Evolutionary conservation across 2,113 vertebrate genomes (phyloP), one percentile per base, ranked within the genome.

Genomic region (Lophius piscatorius): DNA sequence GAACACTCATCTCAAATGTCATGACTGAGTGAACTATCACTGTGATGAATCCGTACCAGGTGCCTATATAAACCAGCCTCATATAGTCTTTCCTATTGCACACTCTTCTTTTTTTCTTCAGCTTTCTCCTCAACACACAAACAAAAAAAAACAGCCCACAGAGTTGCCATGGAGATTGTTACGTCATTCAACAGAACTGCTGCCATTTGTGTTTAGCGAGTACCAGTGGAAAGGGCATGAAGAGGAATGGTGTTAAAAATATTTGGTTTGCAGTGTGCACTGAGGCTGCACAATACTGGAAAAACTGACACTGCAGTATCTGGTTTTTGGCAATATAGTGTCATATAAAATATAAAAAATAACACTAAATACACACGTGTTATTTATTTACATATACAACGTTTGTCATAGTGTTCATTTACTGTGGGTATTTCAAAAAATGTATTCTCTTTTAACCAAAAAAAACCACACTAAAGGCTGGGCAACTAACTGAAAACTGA

Each of bases 131-230:
- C 24, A 54, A 46, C 42, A 55, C 46, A 61, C 65, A 64, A 17
- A 23, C 54, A 48, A 17, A 40, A 46, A 38, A 51, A 63, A 58
- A 71, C 55, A 54, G 52, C 82, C 63, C 75, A 74, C 80, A 60
- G 66, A 29, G 90, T 92, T 91, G 84, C 88, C 86, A 89, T 65
- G 88, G 91, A 88, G 74, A 93, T 74, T n/a, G 58, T 36, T 75
- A 89, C 82, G 81, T 91, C 87, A 87, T 79, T 87, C 71, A 91
- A 86, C 84, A 84, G 81, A 91, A 86, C 83, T 85, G 81, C 78
- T 83, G 74, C 85, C 79, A 80, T 88, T 86, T 76, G 78, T 82
- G 74, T 72, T 65, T 67, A 64, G 65, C 45, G 52, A 74, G 74
- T 59, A 82, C 45, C 63, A 70, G 72, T 39, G 26, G 74, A 60